A percentile compares a stretch with the other conserved stretches of the same genome.
Conservation (phyloP, 2,797 vertebrate genomes). For the Pseudochirops cupreus region DNA sequence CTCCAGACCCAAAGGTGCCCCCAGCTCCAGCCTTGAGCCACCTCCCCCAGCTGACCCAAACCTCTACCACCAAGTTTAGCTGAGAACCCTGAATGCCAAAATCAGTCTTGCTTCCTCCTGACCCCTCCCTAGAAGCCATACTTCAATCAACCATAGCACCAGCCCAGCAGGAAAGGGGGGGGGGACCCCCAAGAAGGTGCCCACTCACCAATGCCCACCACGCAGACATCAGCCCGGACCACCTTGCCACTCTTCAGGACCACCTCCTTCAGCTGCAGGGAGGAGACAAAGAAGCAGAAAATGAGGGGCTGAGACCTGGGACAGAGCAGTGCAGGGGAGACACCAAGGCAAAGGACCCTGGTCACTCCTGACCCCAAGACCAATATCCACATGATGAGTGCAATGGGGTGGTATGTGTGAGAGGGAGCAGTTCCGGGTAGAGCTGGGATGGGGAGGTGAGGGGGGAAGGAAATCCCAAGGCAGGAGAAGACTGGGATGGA, state of each 20-base stretch:
- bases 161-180: background rate
- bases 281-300: background rate
- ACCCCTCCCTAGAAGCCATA: background rate
- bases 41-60: background rate
- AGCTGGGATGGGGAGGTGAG: too few species aligned
- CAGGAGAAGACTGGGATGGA: background rate
- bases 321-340: background rate
- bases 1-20: background rate
- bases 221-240: conserved; percentile 95
- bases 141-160: background rate
- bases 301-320: background rate
- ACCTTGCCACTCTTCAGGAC: conserved; percentile 98
- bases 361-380: rapidly evolving
- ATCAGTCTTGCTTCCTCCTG: background rate
- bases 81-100: background rate
- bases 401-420: background rate
- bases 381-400: background rate
- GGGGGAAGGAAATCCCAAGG: too few species aligned
- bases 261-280: conserved; percentile 95
- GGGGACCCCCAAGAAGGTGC: rapidly evolving
- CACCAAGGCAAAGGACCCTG: background rate
- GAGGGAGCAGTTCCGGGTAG: background rate
- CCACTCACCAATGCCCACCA: conserved; percentile 95
- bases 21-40: background rate
- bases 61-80: background rate